Conservation (phyloP, 1,140 invertebrate genomes). For the Zaprionus capensis region DNA sequence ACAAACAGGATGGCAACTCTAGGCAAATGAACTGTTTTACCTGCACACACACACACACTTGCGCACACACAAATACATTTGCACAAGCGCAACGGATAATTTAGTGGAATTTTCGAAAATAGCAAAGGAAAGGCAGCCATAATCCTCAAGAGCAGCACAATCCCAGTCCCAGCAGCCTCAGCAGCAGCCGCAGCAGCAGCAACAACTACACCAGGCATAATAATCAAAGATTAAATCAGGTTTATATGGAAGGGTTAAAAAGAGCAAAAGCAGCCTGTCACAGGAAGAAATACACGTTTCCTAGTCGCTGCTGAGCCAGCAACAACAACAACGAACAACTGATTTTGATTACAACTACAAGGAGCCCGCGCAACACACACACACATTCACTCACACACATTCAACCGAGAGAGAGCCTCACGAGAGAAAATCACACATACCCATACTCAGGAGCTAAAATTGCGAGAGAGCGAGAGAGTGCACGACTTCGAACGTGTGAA, state of each 20-base stretch:
- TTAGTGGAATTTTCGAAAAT: slow-evolving; percentile 82
- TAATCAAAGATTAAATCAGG: slow-evolving; percentile 83
- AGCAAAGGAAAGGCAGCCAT: slow-evolving; percentile 65
- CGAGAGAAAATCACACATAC: slow-evolving; percentile 13
- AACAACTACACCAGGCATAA: slow-evolving; percentile 58
- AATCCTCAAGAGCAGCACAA: slow-evolving; percentile 52
- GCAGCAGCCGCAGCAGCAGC: slow-evolving; percentile 28
- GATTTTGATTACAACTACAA: slow-evolving; percentile 64
- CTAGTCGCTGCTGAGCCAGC: slow-evolving; percentile 62
- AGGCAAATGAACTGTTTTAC: slow-evolving; percentile 80
- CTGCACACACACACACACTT: slow-evolving; percentile 53
- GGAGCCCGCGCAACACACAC: slow-evolving; percentile 48
- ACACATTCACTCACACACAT: slow-evolving; percentile 23
- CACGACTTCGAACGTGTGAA: slow-evolving; percentile 7
- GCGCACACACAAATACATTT: slow-evolving; percentile 11
- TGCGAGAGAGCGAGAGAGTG: slow-evolving; percentile 26
- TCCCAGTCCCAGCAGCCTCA: slow-evolving; percentile 38
- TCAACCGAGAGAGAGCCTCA: neutral
- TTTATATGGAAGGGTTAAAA: slow-evolving; percentile 82
- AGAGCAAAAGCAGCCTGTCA: slow-evolving; percentile 64
- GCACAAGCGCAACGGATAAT: slow-evolving; percentile 65
- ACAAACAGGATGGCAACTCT: slow-evolving; percentile 63
- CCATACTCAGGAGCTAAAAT: slow-evolving; percentile 20
- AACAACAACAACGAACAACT: slow-evolving; percentile 66
- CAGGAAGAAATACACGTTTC: slow-evolving; percentile 83